Base-by-base conservation (phyloP, 2,113 vertebrate genomes). In the Saccopteryx leptura region DNA sequence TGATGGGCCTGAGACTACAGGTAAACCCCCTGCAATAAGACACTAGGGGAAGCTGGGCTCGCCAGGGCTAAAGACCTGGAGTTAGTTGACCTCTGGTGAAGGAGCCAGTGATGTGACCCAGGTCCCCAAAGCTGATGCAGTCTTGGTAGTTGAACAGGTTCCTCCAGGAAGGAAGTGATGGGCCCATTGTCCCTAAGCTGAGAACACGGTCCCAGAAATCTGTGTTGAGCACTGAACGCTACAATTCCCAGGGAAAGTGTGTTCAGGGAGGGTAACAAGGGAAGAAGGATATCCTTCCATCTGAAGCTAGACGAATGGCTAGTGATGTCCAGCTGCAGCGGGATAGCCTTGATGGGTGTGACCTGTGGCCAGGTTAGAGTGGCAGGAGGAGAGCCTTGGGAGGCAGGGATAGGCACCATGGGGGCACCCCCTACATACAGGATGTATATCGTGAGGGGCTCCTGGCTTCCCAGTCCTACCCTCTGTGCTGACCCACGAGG, bases 231-330 rank as follows among this genome's bases (percentile, higher is more conserved):
- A 13, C 56, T 74, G 60, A 90, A 39, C 19, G 31, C 72, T 89
- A 69, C 48, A 54, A 21, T 11, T 91, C 46, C 31, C 7, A 5
- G 18, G 54, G 31, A 17, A 23, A 54, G 33, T 4, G 15, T 61
- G 60, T 71, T 78, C 33, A 65, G 4, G 46, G 19, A 74, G 50
- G 76, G 31, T 28, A 14, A 71, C n/a, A 19, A n/a, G 50, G n/a
- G 28, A 60, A 88, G 69, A 88, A 91, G 48, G 58, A 80, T 63
- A 58, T 24, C 24, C 72, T 96, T 75, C 54, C 78, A 61, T 28
- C 48, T 65, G 33, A 72, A 93, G n/a, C 31, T 28, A 46, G 13
- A 2, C 83, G 50, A 80, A 17, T 56, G 50, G 33, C 39, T 18
- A 19, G 14, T 28, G 12, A 72, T 69, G 52, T 19, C 66, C 50